Percentiles rank a stretch among this genome's conserved stretches.
Evolutionary conservation across 2,888 invertebrate genomes (phyloP).

Genomic region (Ommatoiulus sabulosus): DNA sequence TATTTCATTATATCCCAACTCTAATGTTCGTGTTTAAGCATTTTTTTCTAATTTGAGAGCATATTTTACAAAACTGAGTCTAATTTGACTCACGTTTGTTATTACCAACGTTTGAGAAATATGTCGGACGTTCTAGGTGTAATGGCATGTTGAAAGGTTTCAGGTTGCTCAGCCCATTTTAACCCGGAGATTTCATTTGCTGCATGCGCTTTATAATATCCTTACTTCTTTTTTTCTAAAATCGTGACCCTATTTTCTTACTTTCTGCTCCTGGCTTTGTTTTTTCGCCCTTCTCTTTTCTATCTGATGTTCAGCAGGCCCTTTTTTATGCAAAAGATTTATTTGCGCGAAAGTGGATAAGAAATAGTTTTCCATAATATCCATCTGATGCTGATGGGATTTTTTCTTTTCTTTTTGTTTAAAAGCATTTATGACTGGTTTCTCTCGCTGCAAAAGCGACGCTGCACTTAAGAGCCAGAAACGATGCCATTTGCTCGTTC

Average conservation of each 20-base stretch:
- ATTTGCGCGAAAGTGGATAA: slow-evolving; percentile 16
- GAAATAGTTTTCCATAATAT: slow-evolving; percentile 35
- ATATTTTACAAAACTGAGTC: too few species aligned
- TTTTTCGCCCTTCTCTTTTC: background rate
- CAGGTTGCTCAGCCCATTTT: background rate
- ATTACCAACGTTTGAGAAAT: too few species aligned
- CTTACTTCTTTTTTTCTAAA: background rate
- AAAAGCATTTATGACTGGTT: slow-evolving; percentile 36
- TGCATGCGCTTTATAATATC: background rate
- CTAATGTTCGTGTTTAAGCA: too few species aligned
- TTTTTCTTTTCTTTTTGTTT: slow-evolving; percentile 37
- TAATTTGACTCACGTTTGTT: too few species aligned
- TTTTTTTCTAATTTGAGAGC: too few species aligned
- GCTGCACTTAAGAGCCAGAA: slow-evolving; percentile 9
- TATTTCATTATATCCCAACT: too few species aligned
- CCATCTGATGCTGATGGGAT: slow-evolving; percentile 40
- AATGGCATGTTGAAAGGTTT: too few species aligned
- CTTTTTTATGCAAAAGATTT: slow-evolving; percentile 6
- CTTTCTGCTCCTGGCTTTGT: background rate
- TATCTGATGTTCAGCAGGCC: background rate
- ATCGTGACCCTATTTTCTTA: background rate
- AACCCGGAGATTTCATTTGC: background rate
- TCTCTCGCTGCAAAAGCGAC: background rate
- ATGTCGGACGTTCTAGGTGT: too few species aligned
- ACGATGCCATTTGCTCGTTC: background rate